phyloP scores from a whole-genome alignment of 2,113 vertebrate species.

The Lichenostomus cassidix region DNA sequence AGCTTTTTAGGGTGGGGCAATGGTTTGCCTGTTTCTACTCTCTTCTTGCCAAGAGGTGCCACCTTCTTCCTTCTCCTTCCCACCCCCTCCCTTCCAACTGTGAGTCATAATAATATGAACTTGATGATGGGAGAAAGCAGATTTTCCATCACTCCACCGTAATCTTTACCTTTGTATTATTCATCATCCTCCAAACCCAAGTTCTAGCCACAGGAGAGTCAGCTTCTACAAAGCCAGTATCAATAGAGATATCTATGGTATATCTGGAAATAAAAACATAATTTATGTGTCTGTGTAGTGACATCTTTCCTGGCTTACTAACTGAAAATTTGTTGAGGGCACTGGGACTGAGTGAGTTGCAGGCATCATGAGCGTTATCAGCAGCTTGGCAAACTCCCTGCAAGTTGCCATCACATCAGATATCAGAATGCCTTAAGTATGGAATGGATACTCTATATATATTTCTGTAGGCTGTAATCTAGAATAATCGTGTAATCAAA shows the following conservation, averaged over 20 bases:
- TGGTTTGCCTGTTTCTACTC: not conserved
- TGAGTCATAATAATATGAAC: conserved; percentile 38
- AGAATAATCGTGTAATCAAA: not conserved
- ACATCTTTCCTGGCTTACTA: not conserved
- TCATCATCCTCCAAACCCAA: conserved; percentile 8
- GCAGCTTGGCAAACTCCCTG: not conserved
- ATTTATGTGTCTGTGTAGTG: not conserved
- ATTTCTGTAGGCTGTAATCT: not conserved
- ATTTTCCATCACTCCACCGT: conserved; percentile 38
- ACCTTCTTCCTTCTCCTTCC: not conserved
- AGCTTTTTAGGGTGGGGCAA: not conserved
- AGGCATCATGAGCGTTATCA: not conserved
- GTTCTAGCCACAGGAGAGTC: conserved; percentile 8
- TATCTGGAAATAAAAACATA: not conserved
- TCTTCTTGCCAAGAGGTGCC: conserved; percentile 23
- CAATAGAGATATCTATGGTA: not conserved
- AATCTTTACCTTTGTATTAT: conserved; percentile 40
- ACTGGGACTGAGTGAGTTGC: not conserved
- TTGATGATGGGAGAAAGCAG: conserved; percentile 15
- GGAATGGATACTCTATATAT: not conserved
- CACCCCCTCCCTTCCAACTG: not conserved
- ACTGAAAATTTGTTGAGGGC: not conserved
- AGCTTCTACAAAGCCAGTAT: not conserved
- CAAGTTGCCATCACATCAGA: not conserved
- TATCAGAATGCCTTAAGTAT: not conserved